Conservation (phyloP, 2,113 vertebrate genomes). For the Vombatus ursinus region DNA sequence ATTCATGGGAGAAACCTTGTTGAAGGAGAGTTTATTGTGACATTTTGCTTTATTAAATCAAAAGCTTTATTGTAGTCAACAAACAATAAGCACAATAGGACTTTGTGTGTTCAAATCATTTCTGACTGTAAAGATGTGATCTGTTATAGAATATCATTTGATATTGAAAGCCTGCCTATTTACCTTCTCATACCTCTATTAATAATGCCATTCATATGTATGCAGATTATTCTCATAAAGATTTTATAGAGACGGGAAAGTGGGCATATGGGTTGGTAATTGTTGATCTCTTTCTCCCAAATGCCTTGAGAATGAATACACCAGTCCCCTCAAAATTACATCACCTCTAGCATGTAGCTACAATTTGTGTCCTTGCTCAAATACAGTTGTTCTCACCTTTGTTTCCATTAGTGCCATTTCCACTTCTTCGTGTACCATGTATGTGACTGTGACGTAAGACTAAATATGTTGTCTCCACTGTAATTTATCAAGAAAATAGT, state of each 20-base stretch:
- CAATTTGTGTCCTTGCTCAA: background rate
- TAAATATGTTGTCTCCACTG: background rate
- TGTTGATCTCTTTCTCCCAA: background rate
- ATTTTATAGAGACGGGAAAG: background rate
- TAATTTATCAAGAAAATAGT: background rate
- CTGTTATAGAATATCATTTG: background rate
- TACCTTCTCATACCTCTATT: background rate
- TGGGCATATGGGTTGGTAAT: background rate
- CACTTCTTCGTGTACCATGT: background rate
- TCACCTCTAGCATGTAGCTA: background rate
- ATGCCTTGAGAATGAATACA: background rate
- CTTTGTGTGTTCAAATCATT: background rate
- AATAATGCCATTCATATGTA: background rate
- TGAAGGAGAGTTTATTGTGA: background rate
- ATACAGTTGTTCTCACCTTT: background rate
- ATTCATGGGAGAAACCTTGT: background rate
- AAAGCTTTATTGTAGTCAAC: background rate
- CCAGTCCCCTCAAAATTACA: background rate
- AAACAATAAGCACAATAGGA: background rate
- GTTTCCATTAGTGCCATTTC: background rate
- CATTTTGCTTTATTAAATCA: background rate
- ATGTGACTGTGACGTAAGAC: background rate
- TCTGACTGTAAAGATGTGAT: background rate
- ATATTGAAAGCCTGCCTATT: background rate
- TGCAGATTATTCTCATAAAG: background rate